These are phyloP conservation scores for Pseudomyrmex cubaensis DNA, from an alignment of 1,140 invertebrate species.

Conservation along the genomic window DNA sequence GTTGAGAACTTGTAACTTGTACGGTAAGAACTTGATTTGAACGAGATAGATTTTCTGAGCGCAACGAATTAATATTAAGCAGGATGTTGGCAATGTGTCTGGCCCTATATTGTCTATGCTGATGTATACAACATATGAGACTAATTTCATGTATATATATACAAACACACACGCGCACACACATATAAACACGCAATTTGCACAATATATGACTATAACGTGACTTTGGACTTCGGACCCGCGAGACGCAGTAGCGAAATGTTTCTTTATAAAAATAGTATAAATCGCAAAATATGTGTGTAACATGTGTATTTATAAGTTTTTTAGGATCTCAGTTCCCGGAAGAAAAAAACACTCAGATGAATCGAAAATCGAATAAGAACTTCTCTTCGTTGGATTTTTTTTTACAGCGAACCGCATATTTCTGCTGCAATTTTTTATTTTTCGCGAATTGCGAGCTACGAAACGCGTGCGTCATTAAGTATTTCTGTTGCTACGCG, in stretches of 20 bases:
- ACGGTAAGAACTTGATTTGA: too few species aligned
- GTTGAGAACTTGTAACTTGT: background rate
- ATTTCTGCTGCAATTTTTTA: too few species aligned
- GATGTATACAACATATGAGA: constrained; percentile 11
- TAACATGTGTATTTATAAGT: background rate
- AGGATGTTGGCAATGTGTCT: constrained; percentile 25
- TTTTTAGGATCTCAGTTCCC: too few species aligned
- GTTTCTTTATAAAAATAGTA: constrained; percentile 8
- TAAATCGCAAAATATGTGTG: constrained; percentile 5
- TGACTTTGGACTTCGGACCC: constrained; percentile 35
- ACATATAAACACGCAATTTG: background rate
- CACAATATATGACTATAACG: background rate
- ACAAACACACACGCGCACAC: too few species aligned
- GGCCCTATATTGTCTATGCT: background rate
- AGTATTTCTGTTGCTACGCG: background rate
- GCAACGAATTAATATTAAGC: too few species aligned
- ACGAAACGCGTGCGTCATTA: background rate
- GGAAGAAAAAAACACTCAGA: background rate
- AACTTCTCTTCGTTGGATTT: background rate
- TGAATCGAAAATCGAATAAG: background rate
- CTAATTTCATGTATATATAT: background rate
- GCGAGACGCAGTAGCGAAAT: constrained; percentile 2
- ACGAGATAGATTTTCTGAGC: background rate
- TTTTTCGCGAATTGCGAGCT: background rate
- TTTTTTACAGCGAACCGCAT: background rate